Percentiles rank a stretch among this genome's conserved stretches.
These are phyloP conservation scores for Dryocosmus kuriphilus DNA, from an alignment of 2,888 invertebrate species.

Conservation along the genomic window DNA sequence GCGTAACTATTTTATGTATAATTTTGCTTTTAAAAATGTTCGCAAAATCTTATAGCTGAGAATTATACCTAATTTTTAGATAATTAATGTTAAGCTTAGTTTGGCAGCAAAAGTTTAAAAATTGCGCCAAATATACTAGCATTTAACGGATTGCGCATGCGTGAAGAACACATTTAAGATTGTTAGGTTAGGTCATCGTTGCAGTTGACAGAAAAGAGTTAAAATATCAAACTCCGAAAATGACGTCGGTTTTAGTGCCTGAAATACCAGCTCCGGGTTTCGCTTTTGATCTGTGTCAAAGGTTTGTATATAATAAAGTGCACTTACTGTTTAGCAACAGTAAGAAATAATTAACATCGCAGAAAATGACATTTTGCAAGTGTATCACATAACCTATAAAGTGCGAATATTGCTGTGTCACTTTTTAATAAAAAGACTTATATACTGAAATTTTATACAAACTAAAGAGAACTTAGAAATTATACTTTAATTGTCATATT, in stretches of 20 bases:
- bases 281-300: constrained; percentile 90
- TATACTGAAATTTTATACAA: neutral
- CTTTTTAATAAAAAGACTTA: constrained; percentile 50
- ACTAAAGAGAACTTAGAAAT: neutral
- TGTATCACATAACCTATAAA: constrained; percentile 65
- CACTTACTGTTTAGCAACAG: neutral
- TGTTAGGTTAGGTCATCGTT: neutral
- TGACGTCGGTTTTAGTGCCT: constrained; percentile 85
- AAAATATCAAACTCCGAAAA: constrained; percentile 67
- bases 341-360: constrained; percentile 4
- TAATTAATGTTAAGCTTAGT: neutral
- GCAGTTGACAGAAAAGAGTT: neutral
- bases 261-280: constrained; percentile 87
- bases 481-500: neutral
- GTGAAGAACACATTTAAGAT: neutral
- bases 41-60: too few relatives aligned
- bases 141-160: neutral
- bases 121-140: neutral
- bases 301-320: constrained; percentile 79
- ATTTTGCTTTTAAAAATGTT: too few relatives aligned
- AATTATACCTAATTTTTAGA: too few relatives aligned
- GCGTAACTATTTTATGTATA: too few relatives aligned
- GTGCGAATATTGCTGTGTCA: constrained; percentile 74
- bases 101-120: neutral
- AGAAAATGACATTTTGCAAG: constrained; percentile 4